phyloP scores from a whole-genome alignment of 2,113 vertebrate genomes.

The Panthera tigris region DNA sequence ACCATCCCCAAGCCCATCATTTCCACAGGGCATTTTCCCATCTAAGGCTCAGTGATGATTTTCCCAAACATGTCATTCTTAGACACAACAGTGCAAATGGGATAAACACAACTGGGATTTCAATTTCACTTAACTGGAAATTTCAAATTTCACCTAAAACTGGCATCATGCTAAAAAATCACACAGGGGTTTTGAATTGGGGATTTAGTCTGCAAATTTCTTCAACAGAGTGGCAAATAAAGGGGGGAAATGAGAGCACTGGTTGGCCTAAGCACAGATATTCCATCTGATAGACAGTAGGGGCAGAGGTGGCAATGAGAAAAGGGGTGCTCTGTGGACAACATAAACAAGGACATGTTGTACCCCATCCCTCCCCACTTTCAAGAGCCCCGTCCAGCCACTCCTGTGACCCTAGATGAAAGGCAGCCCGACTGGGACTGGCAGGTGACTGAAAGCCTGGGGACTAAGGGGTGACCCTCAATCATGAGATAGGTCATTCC shows the following conservation, averaged over 20 bases:
- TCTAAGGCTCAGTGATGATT: background rate
- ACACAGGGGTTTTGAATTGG: background rate
- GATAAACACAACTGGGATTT: background rate
- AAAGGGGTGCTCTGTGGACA: background rate
- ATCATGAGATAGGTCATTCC: background rate
- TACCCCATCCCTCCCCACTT: background rate
- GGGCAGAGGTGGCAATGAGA: background rate
- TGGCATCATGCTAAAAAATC: background rate
- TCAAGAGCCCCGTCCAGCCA: background rate
- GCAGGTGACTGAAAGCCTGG: background rate
- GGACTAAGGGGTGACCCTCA: background rate
- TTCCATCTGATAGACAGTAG: background rate
- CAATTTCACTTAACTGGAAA: background rate
- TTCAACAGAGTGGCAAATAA: background rate
- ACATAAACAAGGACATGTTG: background rate
- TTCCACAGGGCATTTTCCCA: background rate
- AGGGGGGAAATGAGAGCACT: background rate
- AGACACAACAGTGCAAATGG: background rate
- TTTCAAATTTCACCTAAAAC: background rate
- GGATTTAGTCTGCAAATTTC: background rate
- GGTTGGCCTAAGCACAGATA: background rate
- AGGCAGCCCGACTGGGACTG: background rate
- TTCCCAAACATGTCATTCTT: background rate
- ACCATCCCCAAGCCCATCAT: background rate
- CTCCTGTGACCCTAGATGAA: background rate